A percentile compares a stretch with the other conserved stretches of the same genome.
Conservation (phyloP, 2,797 vertebrate species). For the Parauchenoglanis punctatus region DNA sequence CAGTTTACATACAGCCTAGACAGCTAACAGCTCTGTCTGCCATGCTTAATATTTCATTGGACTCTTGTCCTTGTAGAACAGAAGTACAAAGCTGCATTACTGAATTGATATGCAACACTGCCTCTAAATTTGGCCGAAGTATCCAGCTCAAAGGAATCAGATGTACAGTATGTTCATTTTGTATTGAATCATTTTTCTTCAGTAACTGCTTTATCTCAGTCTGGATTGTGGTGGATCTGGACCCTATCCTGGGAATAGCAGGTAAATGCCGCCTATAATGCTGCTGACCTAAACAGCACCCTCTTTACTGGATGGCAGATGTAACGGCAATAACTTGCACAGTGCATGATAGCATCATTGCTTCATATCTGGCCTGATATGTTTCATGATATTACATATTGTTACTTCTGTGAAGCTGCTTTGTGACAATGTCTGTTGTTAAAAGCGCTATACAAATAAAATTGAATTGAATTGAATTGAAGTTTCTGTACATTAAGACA, state of each 20-base stretch:
- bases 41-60: background rate
- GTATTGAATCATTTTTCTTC: background rate
- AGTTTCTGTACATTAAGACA: background rate
- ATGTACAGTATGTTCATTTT: background rate
- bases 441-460: too few relatives aligned
- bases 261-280: background rate
- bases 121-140: background rate
- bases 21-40: background rate
- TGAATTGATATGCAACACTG: background rate
- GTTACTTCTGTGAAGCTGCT: background rate
- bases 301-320: background rate
- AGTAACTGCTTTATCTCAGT: background rate
- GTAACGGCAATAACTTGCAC: background rate
- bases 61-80: background rate
- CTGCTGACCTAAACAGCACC: background rate
- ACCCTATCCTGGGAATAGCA: background rate
- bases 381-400: background rate
- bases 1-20: background rate
- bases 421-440: too few relatives aligned
- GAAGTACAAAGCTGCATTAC: background rate
- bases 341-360: background rate
- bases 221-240: background rate
- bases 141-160: background rate
- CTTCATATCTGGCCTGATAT: background rate
- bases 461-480: too few relatives aligned